These are phyloP conservation scores for Scalopus aquaticus DNA, from an alignment of 2,113 vertebrate genomes.

Conservation along the genomic window DNA sequence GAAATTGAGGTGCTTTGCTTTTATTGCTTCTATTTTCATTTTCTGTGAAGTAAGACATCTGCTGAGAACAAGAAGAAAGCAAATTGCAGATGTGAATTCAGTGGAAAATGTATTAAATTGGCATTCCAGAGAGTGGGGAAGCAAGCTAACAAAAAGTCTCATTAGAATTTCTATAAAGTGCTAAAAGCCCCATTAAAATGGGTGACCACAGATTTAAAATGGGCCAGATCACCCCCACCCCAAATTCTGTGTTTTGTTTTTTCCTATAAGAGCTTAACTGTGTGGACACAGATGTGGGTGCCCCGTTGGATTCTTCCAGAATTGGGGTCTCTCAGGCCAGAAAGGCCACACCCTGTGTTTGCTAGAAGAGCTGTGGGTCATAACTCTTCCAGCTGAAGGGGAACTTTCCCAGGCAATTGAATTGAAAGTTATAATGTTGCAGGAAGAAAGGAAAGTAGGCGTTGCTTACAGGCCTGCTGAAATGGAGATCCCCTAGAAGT, in stretches of 20 bases:
- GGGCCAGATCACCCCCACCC: background rate
- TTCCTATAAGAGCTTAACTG: background rate
- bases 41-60: constrained; percentile 67
- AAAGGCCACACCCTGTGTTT: background rate
- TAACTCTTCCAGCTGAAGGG: background rate
- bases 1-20: constrained; percentile 43
- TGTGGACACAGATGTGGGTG: background rate
- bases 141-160: constrained; percentile 22
- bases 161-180: constrained; percentile 49
- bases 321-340: background rate
- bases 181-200: background rate
- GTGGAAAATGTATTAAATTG: constrained; percentile 69
- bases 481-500: constrained; percentile 33
- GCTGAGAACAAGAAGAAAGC: constrained; percentile 63
- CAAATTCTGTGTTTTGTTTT: background rate
- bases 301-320: background rate
- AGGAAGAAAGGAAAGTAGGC: background rate
- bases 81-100: constrained; percentile 61
- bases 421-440: background rate
- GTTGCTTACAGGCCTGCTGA: background rate
- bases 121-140: constrained; percentile 38
- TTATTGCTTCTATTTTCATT: constrained; percentile 57
- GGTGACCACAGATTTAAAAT: background rate
- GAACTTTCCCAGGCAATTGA: constrained; percentile 35
- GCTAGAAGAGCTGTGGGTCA: background rate